Conservation (phyloP, 2,113 vertebrate species). For the Psittacus erithacus region DNA sequence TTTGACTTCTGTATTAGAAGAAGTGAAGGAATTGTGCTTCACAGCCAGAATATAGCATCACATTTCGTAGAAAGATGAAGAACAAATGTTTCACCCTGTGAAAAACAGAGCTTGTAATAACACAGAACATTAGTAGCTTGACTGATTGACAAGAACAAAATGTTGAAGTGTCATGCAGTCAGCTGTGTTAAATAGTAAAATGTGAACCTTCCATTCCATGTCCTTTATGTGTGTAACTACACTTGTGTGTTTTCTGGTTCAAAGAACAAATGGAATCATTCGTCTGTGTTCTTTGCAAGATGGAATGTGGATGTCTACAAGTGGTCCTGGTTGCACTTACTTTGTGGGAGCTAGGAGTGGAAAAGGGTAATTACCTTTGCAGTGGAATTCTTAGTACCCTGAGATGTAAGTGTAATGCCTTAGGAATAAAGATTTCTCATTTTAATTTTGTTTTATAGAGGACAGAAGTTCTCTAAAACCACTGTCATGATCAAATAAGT, state of each 20-base stretch:
- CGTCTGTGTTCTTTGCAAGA: background rate
- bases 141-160: background rate
- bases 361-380: background rate
- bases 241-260: fast-evolving
- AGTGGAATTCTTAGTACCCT: background rate
- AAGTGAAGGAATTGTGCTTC: background rate
- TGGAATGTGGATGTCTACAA: background rate
- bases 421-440: background rate
- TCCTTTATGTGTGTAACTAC: background rate
- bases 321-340: background rate
- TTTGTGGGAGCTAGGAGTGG: background rate
- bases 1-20: background rate
- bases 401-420: background rate
- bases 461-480: background rate
- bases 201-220: fast-evolving
- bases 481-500: background rate
- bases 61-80: background rate
- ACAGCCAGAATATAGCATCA: background rate
- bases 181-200: background rate
- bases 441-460: background rate
- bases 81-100: background rate
- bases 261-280: background rate
- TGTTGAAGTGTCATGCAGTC: background rate
- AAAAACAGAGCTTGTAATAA: background rate
- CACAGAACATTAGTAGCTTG: background rate